Base-by-base conservation (phyloP, 2,113 vertebrate genomes). In the Bos javanicus region DNA sequence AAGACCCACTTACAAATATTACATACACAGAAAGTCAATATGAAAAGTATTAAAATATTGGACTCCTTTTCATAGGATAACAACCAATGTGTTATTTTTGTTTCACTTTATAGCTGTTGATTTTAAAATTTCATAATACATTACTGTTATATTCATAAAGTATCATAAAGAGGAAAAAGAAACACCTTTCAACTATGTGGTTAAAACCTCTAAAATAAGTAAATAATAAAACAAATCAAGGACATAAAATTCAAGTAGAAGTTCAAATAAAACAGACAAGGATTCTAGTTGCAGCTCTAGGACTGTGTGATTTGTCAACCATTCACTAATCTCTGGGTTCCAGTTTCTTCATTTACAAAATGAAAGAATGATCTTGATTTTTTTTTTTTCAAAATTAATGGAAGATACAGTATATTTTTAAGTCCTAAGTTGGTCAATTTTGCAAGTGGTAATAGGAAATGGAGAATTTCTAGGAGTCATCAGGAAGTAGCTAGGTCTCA, bases 341-440 rank as follows among this genome's bases (percentile, higher is more conserved):
- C 25, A 91, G 30, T 90, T 96, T 97, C 71, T 92, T 95, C 71
- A 87, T 82, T 33, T 56, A 91, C 90, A 87, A 96, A 80, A 94
- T 30, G 62, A 91, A n/a, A 95, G 64, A 59, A 93, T 59, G 33
- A 56, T 95, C 91, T 94, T 90, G 25, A n/a, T n/a, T n/a, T n/a
- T n/a, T n/a, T n/a, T n/a, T n/a, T n/a, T n/a, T n/a, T n/a, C n/a
- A n/a, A n/a, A n/a, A n/a, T n/a, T n/a, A n/a, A n/a, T n/a, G n/a
- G n/a, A n/a, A n/a, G n/a, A n/a, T n/a, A n/a, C n/a, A n/a, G n/a
- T n/a, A n/a, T n/a, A n/a, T n/a, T n/a, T n/a, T n/a, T n/a, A n/a
- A n/a, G n/a, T n/a, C n/a, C n/a, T n/a, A n/a, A n/a, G n/a, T n/a
- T n/a, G n/a, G n/a, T n/a, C n/a, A n/a, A n/a, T n/a, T n/a, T n/a